Evolutionary conservation across 2,113 vertebrate species (phyloP), one percentile per base, ranked within the genome.

Genomic region (Procavia capensis): DNA sequence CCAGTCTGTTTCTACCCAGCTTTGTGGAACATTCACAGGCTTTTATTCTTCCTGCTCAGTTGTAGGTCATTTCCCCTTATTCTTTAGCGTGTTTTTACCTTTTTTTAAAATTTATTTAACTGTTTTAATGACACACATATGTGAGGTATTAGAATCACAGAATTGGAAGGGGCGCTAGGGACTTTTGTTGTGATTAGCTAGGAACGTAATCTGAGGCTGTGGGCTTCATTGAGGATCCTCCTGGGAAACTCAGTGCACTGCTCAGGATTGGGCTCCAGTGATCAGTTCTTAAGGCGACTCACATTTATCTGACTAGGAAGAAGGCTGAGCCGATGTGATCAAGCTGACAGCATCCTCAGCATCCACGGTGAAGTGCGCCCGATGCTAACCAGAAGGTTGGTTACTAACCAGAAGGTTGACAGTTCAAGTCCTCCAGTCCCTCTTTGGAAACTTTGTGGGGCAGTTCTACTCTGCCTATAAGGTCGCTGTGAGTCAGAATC

Each of bases 1-100:
- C 87, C 57, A 84, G 11, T 41, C 50, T 85, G 90, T 91, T 70
- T 81, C 85, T 74, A 34, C 47, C 72, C 89, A 43, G 93, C 39
- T 85, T 54, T 64, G 7, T 76, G 80, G 41, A 34, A 81, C 43
- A 85, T n/a, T 76, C 47, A 74, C 43, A 91, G 61, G 66, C 75
- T 47, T 90, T 78, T 82, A 66, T 83, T 70, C 54, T 91, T 91
- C 9, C 79, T 74, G 9, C 8, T 6, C 80, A 85, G 89, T 24
- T 50, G 11, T 81, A 82, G 29, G 45, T 16, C 34, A 61, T 72
- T 43, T 50, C 19, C 8, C 17, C 81, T 86, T 81, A 22, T 76
- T 90, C 81, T 63, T 34, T 80, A 88, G 85, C 72, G 57, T 85
- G n/a, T 75, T 87, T 81, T n/a, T 50, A 61, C 9, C 78, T 36